A percentile compares a stretch with the other conserved stretches of the same genome.
Evolutionary conservation across 2,888 invertebrate species (phyloP).

Genomic region (Coronaproctus castanopsis): DNA sequence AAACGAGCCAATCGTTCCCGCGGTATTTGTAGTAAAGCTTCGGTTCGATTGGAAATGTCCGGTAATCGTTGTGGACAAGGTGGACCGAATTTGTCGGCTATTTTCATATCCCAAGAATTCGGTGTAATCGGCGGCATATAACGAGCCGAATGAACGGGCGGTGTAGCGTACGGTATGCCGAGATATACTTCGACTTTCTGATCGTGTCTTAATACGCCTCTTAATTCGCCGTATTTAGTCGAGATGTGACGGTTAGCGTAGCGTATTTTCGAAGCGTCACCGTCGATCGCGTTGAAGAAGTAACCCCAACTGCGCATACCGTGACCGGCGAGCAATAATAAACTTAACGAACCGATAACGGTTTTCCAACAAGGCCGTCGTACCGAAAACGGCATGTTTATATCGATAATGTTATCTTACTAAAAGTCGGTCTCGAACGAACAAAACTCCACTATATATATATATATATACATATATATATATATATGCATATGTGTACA

Average conservation of each 20-base stretch:
- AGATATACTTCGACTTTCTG: conserved; percentile 76
- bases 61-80: conserved; percentile 69
- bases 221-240: conserved; percentile 73
- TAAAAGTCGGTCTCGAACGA: too few species aligned
- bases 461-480: too few species aligned
- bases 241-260: conserved; percentile 63
- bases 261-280: not conserved
- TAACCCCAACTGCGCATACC: too few species aligned
- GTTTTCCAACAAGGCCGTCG: too few species aligned
- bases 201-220: conserved; percentile 64
- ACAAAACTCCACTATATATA: too few species aligned
- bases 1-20: conserved; percentile 65
- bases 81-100: conserved; percentile 61
- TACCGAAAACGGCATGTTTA: too few species aligned
- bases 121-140: conserved; percentile 92
- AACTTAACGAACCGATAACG: too few species aligned
- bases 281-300: not conserved
- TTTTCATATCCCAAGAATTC: conserved; percentile 62
- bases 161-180: conserved; percentile 84
- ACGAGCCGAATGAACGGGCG: conserved; percentile 71
- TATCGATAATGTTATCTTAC: too few species aligned
- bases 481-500: too few species aligned
- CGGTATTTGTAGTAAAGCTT: conserved; percentile 47
- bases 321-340: too few species aligned
- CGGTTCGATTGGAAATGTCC: conserved; percentile 29